Evolutionary conservation across 2,797 vertebrate genomes (phyloP).

Genomic region (Pipistrellus pipistrellus): DNA sequence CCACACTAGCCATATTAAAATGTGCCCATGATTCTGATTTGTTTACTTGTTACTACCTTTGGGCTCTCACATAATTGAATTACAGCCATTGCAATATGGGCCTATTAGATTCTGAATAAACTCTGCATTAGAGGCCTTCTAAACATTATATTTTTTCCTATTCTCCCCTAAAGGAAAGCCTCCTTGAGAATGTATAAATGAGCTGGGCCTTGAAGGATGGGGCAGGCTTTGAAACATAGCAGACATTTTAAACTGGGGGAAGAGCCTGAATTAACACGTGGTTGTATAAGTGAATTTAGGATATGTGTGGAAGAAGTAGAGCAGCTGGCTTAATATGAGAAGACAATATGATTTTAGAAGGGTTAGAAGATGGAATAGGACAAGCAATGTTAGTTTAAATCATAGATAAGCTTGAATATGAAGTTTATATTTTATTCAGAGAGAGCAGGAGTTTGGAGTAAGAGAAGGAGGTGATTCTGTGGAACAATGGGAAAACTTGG

Average conservation of each 20-base stretch:
- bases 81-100: neutral
- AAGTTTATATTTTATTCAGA: conserved; percentile 37
- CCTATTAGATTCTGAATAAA: neutral
- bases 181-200: conserved; percentile 20
- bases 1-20: neutral
- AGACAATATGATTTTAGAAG: conserved; percentile 34
- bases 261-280: conserved; percentile 22
- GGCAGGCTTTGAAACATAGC: neutral
- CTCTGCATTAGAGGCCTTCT: neutral
- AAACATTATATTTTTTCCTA: neutral
- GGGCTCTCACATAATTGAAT: neutral
- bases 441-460: neutral
- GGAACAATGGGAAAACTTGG: neutral
- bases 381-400: neutral
- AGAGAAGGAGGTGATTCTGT: neutral
- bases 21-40: neutral
- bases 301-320: neutral
- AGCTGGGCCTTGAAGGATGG: conserved; percentile 11
- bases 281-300: neutral
- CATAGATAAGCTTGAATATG: conserved; percentile 39
- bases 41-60: conserved; percentile 10
- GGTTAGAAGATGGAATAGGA: neutral
- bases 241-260: neutral
- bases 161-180: neutral
- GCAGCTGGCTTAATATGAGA: neutral